Base-by-base conservation (phyloP, 2,113 vertebrate genomes). In the Grammomys dolichurus region DNA sequence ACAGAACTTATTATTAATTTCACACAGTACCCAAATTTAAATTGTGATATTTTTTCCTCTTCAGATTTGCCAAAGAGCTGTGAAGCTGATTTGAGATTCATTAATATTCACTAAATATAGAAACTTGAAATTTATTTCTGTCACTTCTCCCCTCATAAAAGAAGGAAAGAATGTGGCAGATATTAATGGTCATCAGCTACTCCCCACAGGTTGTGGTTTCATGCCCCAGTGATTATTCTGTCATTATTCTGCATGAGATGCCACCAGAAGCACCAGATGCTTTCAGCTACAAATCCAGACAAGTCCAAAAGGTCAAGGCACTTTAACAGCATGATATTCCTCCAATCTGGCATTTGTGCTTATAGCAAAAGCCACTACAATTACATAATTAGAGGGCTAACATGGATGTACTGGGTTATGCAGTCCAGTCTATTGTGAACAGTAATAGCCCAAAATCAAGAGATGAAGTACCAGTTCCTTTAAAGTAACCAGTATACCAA, bases 151-250 rank as follows among this genome's bases (percentile, higher is more conserved):
- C 72, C 60, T 96, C 43, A 90, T 92, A 31, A 92, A 96, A 90
- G 31, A 97, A 87, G 26, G 63, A 81, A 96, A 82, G 86, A 97
- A 97, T 67, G 91, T 97, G 89, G 91, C 97, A 65, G 43, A 92
- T 99, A 99, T 99, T 98, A 99, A 99, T 99, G 98, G 97, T 98
- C 98, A 97, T 98, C 98, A 99, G 99, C 98, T 99, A 98, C 97
- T 98, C 91, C 97, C 98, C 98, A 96, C 98, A 98, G 98, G 98
- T 98, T 99, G 98, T 98, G 98, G 95, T 98, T 99, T 99, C 98
- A 98, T 98, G 98, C 97, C 98, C 97, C 97, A 98, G 93, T 98
- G 98, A 98, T 98, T 98, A 97, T 97, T 98, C 96, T 98, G 98
- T 98, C 98, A 98, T 99, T 98, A 98, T 98, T 98, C 98, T 98